Base-by-base conservation (phyloP, 2,113 vertebrate genomes). In the Halcyon senegalensis region DNA sequence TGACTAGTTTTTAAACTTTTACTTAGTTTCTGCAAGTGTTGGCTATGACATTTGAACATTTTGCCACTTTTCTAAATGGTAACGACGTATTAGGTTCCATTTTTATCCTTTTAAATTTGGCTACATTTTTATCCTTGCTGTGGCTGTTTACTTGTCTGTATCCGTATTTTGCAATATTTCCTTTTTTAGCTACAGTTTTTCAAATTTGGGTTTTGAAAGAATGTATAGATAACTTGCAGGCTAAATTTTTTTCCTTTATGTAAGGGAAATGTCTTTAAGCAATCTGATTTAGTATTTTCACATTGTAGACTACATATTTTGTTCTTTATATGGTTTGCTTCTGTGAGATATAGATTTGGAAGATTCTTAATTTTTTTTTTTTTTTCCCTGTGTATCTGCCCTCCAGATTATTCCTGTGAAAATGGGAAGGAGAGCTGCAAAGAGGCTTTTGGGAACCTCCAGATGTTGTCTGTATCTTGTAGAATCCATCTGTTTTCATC, bases 401-500 rank as follows among this genome's bases (percentile, higher is more conserved):
- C 63, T 82, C 43, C 43, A 70, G 35, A 73, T 46, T 73, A 7
- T 84, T 16, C 33, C 23, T 3, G 3, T 31, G 58, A 67, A 87
- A 58, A 84, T 33, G 8, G 9, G 25, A 84, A 14, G 30, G 13
- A 89, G 59, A 77, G 15, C 50, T 74, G 50, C 2, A 4, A 62
- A 48, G 35, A 5, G 13, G 7, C 27, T 77, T 77, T 35, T 68
- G 55, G 69, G 37, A 73, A 44, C 16, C 13, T 69, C n/a, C 53
- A 86, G 41, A 20, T 2, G 0, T 70, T 4, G 0, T 64, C 58
- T 63, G 18, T 23, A 33, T 78, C 33, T 60, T 4, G 1, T 23
- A 68, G 8, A 59, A 55, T 60, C 37, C 20, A 16, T 70, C 41
- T 81, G 3, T 82, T 87, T 81, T 69, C 41, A 3, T 67, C 25